Evolutionary conservation across 1,140 invertebrate species (phyloP), one percentile per base, ranked within the genome.

Genomic region (Bradysia coprophila): DNA sequence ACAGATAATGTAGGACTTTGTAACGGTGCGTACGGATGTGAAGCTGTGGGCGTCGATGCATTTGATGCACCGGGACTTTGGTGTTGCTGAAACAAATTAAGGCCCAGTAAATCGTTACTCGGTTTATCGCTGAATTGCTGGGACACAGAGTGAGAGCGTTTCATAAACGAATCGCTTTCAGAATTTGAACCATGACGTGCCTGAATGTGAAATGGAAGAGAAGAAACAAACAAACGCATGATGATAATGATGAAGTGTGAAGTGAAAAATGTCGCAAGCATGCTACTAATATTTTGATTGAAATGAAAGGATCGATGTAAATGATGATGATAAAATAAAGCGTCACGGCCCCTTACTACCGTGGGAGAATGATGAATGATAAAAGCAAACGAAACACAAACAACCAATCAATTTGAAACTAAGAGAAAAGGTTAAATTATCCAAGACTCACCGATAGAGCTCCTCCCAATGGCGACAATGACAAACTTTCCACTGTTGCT

Each of bases 401-500:
- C 24, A 41, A 13, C 21, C 32, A 33, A 18, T 33, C 24, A 41
- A 34, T 22, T 31, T 41, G n/a, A 32, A 23, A 41, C 21, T 41
- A 20, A 15, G n/a, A n/a, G n/a, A n/a, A n/a, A n/a, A n/a, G n/a
- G n/a, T n/a, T n/a, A n/a, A n/a, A n/a, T n/a, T n/a, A n/a, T n/a
- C n/a, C n/a, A n/a, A n/a, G n/a, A 62, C 63, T 42, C 60, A 62
- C 49, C 61, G 61, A 54, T 51, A 60, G 55, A 3, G 61, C 48
- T 45, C 74, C 75, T 45, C 74, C 75, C 41, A 78, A 69, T 51
- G 89, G 86, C 39, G 87, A 89, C 20, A 95, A 54, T 23, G 89
- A 85, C 43, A 96, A 71, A 63, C 84, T 89, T 62, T 88, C 89
- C 37, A 94, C 83, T 15, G 90, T 93, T 13, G 85, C 87, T 51